phyloP scores from a whole-genome alignment of 2,113 vertebrate species.

The Rhynchopsitta pachyrhyncha region DNA sequence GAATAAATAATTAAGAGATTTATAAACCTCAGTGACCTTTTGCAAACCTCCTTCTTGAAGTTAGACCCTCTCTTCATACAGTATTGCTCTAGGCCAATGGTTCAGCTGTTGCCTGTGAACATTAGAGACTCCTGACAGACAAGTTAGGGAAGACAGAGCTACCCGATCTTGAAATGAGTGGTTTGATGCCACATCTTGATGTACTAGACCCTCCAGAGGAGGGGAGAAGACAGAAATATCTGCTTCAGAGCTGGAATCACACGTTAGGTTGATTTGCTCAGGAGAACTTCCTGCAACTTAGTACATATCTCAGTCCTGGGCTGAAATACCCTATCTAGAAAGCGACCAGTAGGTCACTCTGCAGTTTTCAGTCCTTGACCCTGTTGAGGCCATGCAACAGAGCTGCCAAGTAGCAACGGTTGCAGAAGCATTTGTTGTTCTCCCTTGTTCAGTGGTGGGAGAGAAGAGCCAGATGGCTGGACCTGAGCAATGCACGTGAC shows the following conservation, averaged over 20 bases:
- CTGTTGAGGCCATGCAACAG: background rate
- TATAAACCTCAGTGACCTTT: background rate
- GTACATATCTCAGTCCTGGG: background rate
- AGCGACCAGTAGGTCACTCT: background rate
- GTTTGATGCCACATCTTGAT: background rate
- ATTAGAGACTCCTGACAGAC: background rate
- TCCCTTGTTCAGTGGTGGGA: background rate
- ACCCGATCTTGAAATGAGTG: background rate
- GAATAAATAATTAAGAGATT: background rate
- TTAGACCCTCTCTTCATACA: background rate
- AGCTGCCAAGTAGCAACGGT: background rate
- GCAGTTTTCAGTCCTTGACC: background rate
- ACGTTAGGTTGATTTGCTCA: background rate
- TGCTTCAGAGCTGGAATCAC: background rate
- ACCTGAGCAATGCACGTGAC: background rate
- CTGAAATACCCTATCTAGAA: background rate
- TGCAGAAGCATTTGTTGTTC: background rate
- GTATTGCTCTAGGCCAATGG: background rate
- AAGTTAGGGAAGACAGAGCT: background rate
- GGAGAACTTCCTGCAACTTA: background rate
- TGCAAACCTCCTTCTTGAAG: background rate
- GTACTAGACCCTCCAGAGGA: background rate
- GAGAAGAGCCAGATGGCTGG: constrained; percentile 50
- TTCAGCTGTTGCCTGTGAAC: background rate
- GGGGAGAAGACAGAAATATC: background rate